Conservation (phyloP, 2,113 vertebrate genomes). For the Gavialis gangeticus region DNA sequence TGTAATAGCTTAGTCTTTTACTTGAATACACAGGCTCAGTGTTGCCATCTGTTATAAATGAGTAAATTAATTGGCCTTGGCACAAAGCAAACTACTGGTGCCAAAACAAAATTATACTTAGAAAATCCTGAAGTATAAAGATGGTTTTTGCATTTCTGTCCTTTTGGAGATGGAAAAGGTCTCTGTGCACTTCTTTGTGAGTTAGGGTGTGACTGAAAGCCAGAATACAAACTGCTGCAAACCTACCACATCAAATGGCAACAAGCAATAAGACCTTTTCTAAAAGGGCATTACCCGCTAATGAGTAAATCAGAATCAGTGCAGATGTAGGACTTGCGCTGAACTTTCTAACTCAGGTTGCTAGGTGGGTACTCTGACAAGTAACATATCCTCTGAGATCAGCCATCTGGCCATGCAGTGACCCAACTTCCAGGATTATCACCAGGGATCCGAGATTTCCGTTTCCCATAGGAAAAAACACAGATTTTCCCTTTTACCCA, state of each 20-base stretch:
- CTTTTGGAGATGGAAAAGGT: background rate
- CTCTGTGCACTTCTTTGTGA: background rate
- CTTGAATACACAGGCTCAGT: background rate
- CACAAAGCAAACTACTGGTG: background rate
- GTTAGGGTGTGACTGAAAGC: background rate
- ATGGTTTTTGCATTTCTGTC: rapidly evolving
- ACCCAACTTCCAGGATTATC: no score
- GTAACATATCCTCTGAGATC: no score
- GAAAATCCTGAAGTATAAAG: slow-evolving; percentile 5
- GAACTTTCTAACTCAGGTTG: no score
- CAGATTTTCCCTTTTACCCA: no score
- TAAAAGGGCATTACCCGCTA: background rate
- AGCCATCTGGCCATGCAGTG: no score
- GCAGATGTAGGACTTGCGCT: background rate
- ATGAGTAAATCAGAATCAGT: background rate
- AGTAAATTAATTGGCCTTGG: slow-evolving; percentile 23
- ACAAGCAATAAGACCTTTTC: background rate
- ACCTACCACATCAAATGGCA: background rate
- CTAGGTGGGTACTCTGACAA: no score
- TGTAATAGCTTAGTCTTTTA: background rate
- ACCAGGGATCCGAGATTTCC: no score
- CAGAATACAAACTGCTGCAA: no score
- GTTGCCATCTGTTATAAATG: slow-evolving; percentile 20
- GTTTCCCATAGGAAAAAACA: no score
- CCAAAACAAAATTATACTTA: slow-evolving; percentile 12